Evolutionary conservation across 2,797 vertebrate species (phyloP), one percentile per base, ranked within the genome.

Genomic region (Dendrocincla tyrannina): DNA sequence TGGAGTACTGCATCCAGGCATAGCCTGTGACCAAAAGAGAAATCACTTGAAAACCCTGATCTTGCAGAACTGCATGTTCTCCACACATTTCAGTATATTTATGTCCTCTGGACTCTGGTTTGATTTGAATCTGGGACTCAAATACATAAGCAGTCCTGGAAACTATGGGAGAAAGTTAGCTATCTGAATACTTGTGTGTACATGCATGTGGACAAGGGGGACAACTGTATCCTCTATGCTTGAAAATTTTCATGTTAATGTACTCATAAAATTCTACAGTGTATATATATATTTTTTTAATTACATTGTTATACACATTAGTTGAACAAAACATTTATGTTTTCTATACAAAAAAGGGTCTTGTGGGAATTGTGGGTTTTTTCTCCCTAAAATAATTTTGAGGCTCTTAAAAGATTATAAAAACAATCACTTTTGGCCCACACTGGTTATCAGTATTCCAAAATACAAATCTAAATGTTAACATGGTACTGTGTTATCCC

Each of bases 161-260:
- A 87, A 50, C 23, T 24, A 3, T 10, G 20, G 18, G 39, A 49
- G 9, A 20, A 39, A 35, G 37, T 58, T 35, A 66, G 16, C 28
- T 32, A 63, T 11, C 7, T 24, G 41, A 60, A 44, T 63, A 24
- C 2, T 6, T 78, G 7, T 25, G 8, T 60, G 15, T 20, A 28
- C 5, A 2, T 5, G 2, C 10, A 1, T n/a, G 5, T 11, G 14
- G 13, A 42, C 20, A 37, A 17, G 35, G 13, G 28, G 4, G 44
- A 7, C 0, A 5, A n/a, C 46, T 19, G 4, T 44, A 28, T 67
- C 24, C 6, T 64, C 11, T 25, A 10, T 0, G 2, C 17, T 63
- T 60, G n/a, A 70, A 82, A 39, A 33, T 49, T 32, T 33, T 68
- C 15, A 35, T 37, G 5, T 68, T 47, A 14, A 8, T 27, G 20